Percentiles rank a stretch among this genome's conserved stretches.
phyloP scores from a whole-genome alignment of 2,797 vertebrate species.

The Setipinna tenuifilis region DNA sequence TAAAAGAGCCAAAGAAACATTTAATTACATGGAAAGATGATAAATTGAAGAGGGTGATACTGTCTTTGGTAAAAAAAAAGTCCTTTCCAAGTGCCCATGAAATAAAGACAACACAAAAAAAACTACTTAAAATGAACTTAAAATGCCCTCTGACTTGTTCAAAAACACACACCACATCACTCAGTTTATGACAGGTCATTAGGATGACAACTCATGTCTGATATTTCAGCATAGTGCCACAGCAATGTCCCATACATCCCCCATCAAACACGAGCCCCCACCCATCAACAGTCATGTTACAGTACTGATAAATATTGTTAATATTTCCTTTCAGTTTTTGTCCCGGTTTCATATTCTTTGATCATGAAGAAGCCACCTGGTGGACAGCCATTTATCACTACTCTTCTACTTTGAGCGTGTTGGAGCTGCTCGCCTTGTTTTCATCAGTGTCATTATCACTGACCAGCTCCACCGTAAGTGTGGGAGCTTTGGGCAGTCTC shows the following conservation, averaged over 20 bases:
- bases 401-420: neutral
- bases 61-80: neutral
- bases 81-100: neutral
- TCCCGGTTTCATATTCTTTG: neutral
- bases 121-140: neutral
- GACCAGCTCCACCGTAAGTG: conserved; percentile 59
- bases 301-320: neutral
- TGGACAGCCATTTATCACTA: neutral
- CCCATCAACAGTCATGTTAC: neutral
- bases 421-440: conserved; percentile 17
- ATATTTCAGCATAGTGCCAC: neutral
- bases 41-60: neutral
- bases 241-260: neutral
- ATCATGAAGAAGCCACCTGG: conserved; percentile 33
- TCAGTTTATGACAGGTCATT: neutral
- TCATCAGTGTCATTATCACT: conserved; percentile 42
- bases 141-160: neutral
- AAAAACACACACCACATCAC: neutral
- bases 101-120: neutral
- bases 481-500: conserved; percentile 49
- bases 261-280: neutral
- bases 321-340: neutral
- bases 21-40: neutral
- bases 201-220: neutral
- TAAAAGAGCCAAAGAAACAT: neutral